Percentiles rank a stretch among this genome's conserved stretches.
Evolutionary conservation across 2,888 invertebrate genomes (phyloP).

Genomic region (Acanthopleura granulata): DNA sequence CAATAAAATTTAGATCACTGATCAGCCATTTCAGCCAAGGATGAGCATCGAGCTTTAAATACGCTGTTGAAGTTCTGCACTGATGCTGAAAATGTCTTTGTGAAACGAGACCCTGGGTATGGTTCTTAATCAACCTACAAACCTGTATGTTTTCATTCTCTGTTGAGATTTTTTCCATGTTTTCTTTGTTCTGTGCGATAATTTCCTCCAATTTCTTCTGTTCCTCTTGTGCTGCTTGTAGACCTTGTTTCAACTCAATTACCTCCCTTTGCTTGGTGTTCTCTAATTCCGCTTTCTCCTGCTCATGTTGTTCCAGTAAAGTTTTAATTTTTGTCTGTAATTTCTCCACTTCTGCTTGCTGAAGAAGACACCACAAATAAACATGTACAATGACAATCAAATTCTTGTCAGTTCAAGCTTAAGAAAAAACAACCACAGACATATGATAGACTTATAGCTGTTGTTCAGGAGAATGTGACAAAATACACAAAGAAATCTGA

Average conservation of each 20-base stretch:
- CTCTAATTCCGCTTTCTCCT: constrained; percentile 49
- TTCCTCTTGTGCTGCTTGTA: constrained; percentile 1
- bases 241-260: constrained; percentile 44
- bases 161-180: constrained; percentile 50
- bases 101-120: too few species aligned
- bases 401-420: too few species aligned
- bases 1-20: too few species aligned
- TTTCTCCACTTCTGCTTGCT: constrained; percentile 62
- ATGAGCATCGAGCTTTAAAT: too few species aligned
- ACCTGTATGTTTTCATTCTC: constrained; percentile 56
- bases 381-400: background rate
- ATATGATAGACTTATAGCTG: too few species aligned
- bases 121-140: too few species aligned
- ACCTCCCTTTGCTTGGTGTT: constrained; percentile 53
- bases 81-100: too few species aligned
- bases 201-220: constrained; percentile 20
- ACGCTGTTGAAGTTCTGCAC: too few species aligned
- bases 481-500: too few species aligned
- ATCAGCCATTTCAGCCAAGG: too few species aligned
- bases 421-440: too few species aligned
- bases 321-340: constrained; percentile 49
- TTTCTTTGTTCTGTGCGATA: constrained; percentile 40
- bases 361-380: constrained; percentile 20
- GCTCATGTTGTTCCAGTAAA: constrained; percentile 48
- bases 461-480: too few species aligned